Conservation (phyloP, 2,113 vertebrate species). For the Probosciger aterrimus region DNA sequence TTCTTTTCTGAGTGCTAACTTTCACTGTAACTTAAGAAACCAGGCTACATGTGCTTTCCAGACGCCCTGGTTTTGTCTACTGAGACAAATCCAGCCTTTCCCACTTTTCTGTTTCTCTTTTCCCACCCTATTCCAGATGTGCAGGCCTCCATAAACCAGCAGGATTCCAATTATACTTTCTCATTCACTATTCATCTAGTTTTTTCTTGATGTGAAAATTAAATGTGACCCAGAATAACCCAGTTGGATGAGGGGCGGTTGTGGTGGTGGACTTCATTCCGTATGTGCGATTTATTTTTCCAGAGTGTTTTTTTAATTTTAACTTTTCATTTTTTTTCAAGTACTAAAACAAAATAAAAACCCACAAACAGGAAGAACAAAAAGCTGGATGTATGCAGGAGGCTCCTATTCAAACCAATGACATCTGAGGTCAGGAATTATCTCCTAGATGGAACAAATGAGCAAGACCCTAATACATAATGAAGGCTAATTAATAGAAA, state of each 20-base stretch:
- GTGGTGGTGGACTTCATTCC: background rate
- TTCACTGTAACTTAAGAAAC: constrained; percentile 46
- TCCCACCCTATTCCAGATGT: constrained; percentile 67
- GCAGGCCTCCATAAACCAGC: constrained; percentile 63
- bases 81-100: constrained; percentile 33
- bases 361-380: background rate
- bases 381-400: constrained; percentile 14
- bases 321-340: background rate
- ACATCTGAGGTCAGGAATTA: constrained; percentile 32
- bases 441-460: constrained; percentile 27
- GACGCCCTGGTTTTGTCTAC: constrained; percentile 49
- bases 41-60: constrained; percentile 58
- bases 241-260: background rate
- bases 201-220: constrained; percentile 64
- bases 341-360: background rate
- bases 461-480: background rate
- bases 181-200: constrained; percentile 63
- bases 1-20: constrained; percentile 32
- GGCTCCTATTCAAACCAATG: background rate
- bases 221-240: constrained; percentile 63
- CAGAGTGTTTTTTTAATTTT: background rate
- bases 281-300: constrained; percentile 26
- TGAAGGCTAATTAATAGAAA: constrained; percentile 26
- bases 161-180: constrained; percentile 65
- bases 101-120: constrained; percentile 56